phyloP scores from a whole-genome alignment of 92 coral and sea anemone species.

The Siderastrea siderea region DNA sequence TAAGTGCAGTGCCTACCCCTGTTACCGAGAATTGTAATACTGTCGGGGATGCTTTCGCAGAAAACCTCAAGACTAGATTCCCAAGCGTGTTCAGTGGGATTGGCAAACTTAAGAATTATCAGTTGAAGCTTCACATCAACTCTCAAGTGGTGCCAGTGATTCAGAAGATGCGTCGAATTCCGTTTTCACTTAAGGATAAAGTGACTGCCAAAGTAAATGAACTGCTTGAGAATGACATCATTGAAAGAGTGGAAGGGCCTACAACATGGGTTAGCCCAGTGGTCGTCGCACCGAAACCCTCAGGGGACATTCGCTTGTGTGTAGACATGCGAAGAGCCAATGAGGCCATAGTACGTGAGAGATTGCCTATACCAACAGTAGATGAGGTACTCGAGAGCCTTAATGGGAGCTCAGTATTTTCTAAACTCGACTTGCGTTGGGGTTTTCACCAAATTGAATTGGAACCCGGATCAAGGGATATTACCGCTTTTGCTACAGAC shows the following conservation, averaged over 20 bases:
- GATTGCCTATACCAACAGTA: conserved; percentile 49
- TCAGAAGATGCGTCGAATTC: conserved; percentile 64
- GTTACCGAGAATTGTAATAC: conserved; percentile 44
- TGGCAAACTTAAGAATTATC: conserved; percentile 72
- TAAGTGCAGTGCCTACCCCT: conserved; percentile 52
- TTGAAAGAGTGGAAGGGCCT: conserved; percentile 48
- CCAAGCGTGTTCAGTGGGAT: conserved; percentile 69
- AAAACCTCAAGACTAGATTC: conserved; percentile 46
- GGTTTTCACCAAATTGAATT: conserved; percentile 55
- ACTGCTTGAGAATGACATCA: conserved; percentile 58
- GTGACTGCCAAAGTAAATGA: conserved; percentile 71
- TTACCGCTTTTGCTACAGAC: conserved; percentile 57
- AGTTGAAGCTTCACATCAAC: conserved; percentile 58
- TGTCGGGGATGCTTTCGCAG: conserved; percentile 17
- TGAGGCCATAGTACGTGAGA: conserved; percentile 35
- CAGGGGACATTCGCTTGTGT: conserved; percentile 36
- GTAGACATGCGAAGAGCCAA: conserved; percentile 50
- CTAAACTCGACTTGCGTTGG: conserved; percentile 39
- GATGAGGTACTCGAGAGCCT: conserved; percentile 55
- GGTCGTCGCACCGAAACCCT: conserved; percentile 42
- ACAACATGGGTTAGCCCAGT: conserved; percentile 44
- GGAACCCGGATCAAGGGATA: conserved; percentile 33
- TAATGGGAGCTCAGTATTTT: conserved; percentile 54
- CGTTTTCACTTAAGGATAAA: conserved; percentile 49
- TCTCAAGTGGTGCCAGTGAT: conserved; percentile 53